Conservation (phyloP, 1,140 invertebrate species). For the Papilio polytes region DNA sequence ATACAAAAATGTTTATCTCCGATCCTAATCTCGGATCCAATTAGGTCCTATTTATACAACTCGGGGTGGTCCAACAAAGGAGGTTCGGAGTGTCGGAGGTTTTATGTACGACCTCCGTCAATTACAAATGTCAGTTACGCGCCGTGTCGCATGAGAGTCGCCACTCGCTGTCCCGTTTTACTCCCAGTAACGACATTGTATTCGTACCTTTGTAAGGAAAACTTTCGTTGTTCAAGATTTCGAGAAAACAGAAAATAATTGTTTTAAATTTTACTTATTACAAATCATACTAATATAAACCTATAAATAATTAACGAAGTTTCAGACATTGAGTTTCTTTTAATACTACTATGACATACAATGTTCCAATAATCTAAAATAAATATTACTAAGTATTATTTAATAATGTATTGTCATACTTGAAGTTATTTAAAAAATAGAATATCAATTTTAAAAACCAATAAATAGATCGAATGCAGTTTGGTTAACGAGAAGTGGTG, state of each 20-base stretch:
- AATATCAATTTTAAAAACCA: neutral
- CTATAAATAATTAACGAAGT: too few species aligned
- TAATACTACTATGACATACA: too few species aligned
- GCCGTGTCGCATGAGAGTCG: slow-evolving; percentile 51
- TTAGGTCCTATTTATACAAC: slow-evolving; percentile 63
- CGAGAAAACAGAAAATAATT: too few species aligned
- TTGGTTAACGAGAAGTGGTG: slow-evolving; percentile 30
- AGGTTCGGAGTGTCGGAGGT: slow-evolving; percentile 32
- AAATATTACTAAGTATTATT: too few species aligned
- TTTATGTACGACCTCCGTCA: slow-evolving; percentile 59
- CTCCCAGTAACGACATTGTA: slow-evolving; percentile 45
- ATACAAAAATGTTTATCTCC: slow-evolving; percentile 56
- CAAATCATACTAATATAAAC: too few species aligned
- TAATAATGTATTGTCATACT: too few species aligned
- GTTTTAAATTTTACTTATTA: too few species aligned
- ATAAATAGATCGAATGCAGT: slow-evolving; percentile 23
- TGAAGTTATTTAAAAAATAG: too few species aligned
- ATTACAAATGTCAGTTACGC: slow-evolving; percentile 67
- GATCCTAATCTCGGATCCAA: slow-evolving; percentile 62
- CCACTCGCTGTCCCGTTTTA: slow-evolving; percentile 24
- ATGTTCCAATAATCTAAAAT: too few species aligned
- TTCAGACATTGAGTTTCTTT: too few species aligned
- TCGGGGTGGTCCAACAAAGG: slow-evolving; percentile 60
- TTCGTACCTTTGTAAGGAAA: slow-evolving; percentile 42
- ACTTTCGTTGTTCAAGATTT: neutral